A percentile compares a stretch with the other conserved stretches of the same genome.
Evolutionary conservation across 2,113 vertebrate genomes (phyloP).

Genomic region (Callocephalon fimbriatum): DNA sequence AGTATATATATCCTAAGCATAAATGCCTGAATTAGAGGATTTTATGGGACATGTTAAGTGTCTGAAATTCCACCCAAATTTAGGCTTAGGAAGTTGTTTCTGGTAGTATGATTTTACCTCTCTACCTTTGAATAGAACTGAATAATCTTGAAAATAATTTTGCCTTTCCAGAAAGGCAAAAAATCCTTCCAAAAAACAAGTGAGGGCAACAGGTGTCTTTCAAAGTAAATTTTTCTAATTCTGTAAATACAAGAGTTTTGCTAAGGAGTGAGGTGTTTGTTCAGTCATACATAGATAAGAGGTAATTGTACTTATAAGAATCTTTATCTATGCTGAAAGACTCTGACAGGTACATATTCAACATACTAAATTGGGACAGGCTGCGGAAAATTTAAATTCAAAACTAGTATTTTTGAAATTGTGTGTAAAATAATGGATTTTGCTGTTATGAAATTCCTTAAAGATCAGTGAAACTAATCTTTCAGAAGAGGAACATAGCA

Average conservation of each 20-base stretch:
- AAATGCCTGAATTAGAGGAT: not conserved
- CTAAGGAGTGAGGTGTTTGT: not conserved
- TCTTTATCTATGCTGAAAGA: not conserved
- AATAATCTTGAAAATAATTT: not conserved
- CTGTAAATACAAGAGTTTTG: not conserved
- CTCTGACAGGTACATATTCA: not conserved
- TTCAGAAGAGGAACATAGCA: not conserved
- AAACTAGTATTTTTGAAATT: not conserved
- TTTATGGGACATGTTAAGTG: not conserved
- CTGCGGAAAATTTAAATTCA: not conserved
- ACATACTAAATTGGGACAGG: not conserved
- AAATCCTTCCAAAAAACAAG: not conserved
- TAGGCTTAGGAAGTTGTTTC: not conserved
- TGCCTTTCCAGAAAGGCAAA: not conserved
- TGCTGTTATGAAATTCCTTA: not conserved
- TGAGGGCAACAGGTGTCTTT: not conserved
- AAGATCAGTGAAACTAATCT: not conserved
- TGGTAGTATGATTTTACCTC: not conserved
- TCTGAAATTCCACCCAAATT: not conserved
- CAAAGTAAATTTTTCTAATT: not conserved
- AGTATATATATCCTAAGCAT: not conserved
- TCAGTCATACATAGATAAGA: not conserved
- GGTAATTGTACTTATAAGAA: not conserved
- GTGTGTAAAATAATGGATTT: not conserved
- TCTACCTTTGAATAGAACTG: not conserved